Evolutionary conservation across 2,113 vertebrate species (phyloP).

Genomic region (Herpailurus yagouaroundi): DNA sequence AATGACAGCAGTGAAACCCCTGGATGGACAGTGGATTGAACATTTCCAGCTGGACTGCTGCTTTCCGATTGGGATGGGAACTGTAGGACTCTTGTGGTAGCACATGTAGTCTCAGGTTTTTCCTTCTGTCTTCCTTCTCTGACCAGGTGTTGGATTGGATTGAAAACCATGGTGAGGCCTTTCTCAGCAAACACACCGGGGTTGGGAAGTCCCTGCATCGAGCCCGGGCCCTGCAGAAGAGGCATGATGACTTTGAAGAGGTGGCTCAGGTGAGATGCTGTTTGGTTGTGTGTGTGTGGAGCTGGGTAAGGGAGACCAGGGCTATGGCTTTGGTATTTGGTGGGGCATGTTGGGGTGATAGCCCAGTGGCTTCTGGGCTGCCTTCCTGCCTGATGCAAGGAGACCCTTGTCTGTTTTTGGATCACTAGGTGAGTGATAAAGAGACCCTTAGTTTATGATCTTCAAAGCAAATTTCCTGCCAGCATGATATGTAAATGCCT

Average conservation of each 20-base stretch:
- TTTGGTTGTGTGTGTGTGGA: background rate
- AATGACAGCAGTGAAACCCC: background rate
- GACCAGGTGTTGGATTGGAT: constrained; percentile 97
- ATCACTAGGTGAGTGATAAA: background rate
- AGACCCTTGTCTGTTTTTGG: background rate
- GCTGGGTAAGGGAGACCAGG: background rate
- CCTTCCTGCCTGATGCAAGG: background rate
- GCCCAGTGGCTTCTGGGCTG: background rate
- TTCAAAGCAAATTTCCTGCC: constrained; percentile 38
- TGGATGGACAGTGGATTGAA: background rate
- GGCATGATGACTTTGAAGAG: constrained; percentile 98
- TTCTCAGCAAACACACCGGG: constrained; percentile 97
- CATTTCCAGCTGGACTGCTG: background rate
- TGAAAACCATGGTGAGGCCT: constrained; percentile 97
- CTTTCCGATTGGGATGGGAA: background rate
- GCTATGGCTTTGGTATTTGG: background rate
- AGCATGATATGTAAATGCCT: background rate
- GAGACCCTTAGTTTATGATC: background rate
- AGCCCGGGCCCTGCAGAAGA: constrained; percentile 96
- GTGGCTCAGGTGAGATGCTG: constrained; percentile 93
- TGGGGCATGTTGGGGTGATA: background rate
- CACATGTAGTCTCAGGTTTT: background rate
- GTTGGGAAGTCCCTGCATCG: constrained; percentile 97
- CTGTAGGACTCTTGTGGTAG: background rate
- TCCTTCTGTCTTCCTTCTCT: constrained; percentile 70